phyloP scores from a whole-genome alignment of 2,888 invertebrate genomes.

The Orthonychiurus folsomi region DNA sequence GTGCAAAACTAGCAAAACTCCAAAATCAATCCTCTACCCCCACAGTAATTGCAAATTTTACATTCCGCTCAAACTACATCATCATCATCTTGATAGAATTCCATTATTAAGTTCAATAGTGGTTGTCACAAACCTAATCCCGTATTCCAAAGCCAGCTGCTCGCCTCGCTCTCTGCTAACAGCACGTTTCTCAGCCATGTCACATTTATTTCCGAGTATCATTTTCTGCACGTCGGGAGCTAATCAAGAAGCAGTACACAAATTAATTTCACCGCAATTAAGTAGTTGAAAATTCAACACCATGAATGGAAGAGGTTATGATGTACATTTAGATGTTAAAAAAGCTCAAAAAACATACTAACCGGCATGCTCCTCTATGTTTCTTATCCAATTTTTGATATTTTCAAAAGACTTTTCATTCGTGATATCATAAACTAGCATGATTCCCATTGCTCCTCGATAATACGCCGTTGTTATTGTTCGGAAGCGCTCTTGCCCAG shows the following conservation, averaged over 20 bases:
- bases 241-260: slow-evolving; percentile 6
- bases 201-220: slow-evolving; percentile 98
- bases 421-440: slow-evolving; percentile 98
- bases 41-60: not conserved
- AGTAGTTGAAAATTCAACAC: not conserved
- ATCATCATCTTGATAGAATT: not conserved
- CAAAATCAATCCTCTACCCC: not conserved
- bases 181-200: slow-evolving; percentile 79
- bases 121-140: slow-evolving; percentile 55
- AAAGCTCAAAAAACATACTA: slow-evolving; percentile 6
- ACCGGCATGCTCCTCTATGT: slow-evolving; percentile 52
- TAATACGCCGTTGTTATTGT: slow-evolving; percentile 99
- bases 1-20: not conserved
- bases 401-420: slow-evolving; percentile 99
- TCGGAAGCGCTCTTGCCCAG: slow-evolving; percentile 96
- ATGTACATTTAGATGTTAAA: not conserved
- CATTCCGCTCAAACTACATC: not conserved
- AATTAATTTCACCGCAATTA: slow-evolving; percentile 2
- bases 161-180: slow-evolving; percentile 86
- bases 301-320: not conserved
- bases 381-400: slow-evolving; percentile 98
- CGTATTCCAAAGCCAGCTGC: slow-evolving; percentile 93
- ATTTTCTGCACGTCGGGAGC: slow-evolving; percentile 98
- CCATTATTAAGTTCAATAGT: not conserved
- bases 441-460: slow-evolving; percentile 98